Evolutionary conservation across 2,797 vertebrate species (phyloP), one percentile per base, ranked within the genome.

Genomic region (Crypturellus tataupa): DNA sequence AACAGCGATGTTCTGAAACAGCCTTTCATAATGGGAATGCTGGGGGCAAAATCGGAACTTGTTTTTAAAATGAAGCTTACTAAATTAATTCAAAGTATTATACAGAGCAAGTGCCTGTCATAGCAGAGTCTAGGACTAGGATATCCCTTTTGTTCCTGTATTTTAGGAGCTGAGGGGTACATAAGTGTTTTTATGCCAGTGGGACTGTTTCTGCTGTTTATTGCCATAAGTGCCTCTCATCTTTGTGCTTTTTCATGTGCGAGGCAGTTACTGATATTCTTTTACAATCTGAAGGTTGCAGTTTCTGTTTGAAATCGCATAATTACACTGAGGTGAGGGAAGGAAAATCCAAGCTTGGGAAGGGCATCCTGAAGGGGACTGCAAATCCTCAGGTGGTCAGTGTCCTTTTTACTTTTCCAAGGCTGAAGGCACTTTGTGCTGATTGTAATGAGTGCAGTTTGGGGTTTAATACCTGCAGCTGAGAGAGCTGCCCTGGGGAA

Each of bases 1-100:
- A 96, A 85, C 94, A 94, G 76, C 6, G 9, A 80, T 88, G 71
- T 93, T 96, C 91, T 91, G 82, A 96, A 94, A 80, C 84, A 94
- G 72, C 84, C 90, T 96, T 97, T 97, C 65, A 95, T 93, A 95
- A 89, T n/a, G 68, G 95, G 84, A 92, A 78, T 68, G 96, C 95
- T 97, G 46, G 92, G 75, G 92, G 93, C 95, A 85, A 95, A 95
- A 90, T 93, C 95, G 91, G 93, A 93, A 71, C 90, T 90, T 90
- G 92, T 94, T 95, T 96, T 95, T 93, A 87, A 94, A 95, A 92
- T 55, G 31, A 88, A 78, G 65, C 76, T 95, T 75, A 55, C 70
- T 89, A 95, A 95, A 94, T 95, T 86, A 96, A 89, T 95, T 96
- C 81, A 85, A 87, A 95, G 63, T 40, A 53, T 80, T 94, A 67